Conservation (phyloP, 2,888 invertebrate genomes). For the Leucophenga montana region DNA sequence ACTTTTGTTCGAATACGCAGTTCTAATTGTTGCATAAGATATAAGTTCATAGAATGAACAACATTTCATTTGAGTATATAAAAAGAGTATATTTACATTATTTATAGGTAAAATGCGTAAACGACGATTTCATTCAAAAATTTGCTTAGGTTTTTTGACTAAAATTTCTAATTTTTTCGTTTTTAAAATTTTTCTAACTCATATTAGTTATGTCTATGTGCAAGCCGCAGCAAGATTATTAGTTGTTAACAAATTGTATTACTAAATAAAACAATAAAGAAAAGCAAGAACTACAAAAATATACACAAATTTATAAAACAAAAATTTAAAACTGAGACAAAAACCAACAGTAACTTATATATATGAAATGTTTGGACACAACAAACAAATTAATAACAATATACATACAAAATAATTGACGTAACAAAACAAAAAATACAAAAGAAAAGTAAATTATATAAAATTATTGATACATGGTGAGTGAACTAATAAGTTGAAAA, state of each 20-base stretch:
- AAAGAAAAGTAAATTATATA: conserved; percentile 31
- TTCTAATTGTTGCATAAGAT: no score
- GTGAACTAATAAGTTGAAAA: conserved; percentile 19
- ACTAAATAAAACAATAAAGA: conserved; percentile 47
- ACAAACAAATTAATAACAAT: conserved; percentile 51
- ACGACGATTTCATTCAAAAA: not conserved
- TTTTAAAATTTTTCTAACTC: conserved; percentile 58
- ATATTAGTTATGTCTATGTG: conserved; percentile 65
- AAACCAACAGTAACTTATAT: conserved; percentile 23
- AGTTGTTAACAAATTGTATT: conserved; percentile 66
- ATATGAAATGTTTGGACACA: conserved; percentile 44
- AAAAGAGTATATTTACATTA: no score
- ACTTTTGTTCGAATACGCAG: no score
- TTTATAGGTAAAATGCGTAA: no score
- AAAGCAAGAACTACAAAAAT: conserved; percentile 47
- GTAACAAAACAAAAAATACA: conserved; percentile 17
- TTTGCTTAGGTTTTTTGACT: conserved; percentile 46
- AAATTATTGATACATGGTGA: conserved; percentile 30
- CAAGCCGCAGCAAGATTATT: conserved; percentile 57
- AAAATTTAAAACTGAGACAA: conserved; percentile 25
- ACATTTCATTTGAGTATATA: no score
- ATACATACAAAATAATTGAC: conserved; percentile 58
- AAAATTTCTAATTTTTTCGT: conserved; percentile 34
- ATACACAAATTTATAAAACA: conserved; percentile 45
- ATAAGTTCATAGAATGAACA: no score